Conservation (phyloP, 2,113 vertebrate genomes). For the Anseranas semipalmata region DNA sequence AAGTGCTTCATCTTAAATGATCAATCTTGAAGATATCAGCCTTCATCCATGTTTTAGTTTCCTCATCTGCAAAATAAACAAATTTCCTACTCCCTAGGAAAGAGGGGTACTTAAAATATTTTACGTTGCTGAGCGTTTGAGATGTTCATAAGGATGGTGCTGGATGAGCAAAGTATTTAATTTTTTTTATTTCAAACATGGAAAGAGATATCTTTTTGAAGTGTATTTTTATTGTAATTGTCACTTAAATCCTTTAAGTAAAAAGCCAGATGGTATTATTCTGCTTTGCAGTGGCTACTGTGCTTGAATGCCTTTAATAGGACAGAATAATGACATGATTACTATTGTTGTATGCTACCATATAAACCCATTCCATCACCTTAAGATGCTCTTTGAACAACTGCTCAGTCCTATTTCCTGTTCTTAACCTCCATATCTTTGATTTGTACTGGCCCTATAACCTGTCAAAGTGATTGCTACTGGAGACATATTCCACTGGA, state of each 20-base stretch:
- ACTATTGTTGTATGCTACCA: not conserved
- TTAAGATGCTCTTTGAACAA: not conserved
- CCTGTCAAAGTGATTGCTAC: constrained; percentile 1
- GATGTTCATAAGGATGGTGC: not conserved
- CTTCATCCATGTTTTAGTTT: not conserved
- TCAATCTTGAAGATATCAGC: not conserved
- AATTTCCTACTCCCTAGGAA: not conserved
- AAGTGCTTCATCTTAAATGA: not conserved
- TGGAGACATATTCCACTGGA: not conserved
- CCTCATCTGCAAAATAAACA: not conserved
- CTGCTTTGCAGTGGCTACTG: not conserved
- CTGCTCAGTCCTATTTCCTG: constrained; percentile 23
- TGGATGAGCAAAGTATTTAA: not conserved
- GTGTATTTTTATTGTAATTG: not conserved
- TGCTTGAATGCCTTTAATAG: constrained; percentile 9
- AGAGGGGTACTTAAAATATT: not conserved
- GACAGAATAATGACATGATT: not conserved
- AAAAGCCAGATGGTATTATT: not conserved
- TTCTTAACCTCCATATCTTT: not conserved
- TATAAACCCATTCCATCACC: constrained; percentile 5
- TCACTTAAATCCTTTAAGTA: not conserved
- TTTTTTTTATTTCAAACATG: not conserved
- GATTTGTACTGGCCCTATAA: constrained; percentile 30
- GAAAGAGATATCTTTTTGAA: not conserved
- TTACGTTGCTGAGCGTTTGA: not conserved